Conservation (phyloP, 30 jellyfish, hydroid and myxozoan species). For the Morbakka virulenta region DNA sequence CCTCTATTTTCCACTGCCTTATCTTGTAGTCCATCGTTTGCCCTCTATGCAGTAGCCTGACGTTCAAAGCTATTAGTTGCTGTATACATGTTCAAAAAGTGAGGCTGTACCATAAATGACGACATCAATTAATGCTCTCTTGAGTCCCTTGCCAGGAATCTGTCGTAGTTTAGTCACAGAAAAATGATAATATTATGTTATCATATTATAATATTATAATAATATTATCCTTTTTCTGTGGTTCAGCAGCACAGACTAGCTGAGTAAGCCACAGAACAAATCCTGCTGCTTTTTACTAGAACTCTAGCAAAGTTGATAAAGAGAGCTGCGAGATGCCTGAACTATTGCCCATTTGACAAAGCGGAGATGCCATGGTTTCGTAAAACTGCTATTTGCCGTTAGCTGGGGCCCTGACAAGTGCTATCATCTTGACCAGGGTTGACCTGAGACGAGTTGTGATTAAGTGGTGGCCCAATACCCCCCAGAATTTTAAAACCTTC, state of each 20-base stretch:
- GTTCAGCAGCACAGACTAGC: constrained; percentile 68
- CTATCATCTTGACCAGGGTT: too few relatives aligned
- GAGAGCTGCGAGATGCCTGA: constrained; percentile 53
- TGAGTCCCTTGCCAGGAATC: constrained; percentile 69
- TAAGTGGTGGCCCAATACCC: too few relatives aligned
- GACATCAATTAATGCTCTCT: constrained; percentile 40
- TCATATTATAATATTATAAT: too few relatives aligned
- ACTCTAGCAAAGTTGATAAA: constrained; percentile 47
- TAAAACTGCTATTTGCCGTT: too few relatives aligned
- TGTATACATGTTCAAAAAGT: constrained; percentile 29
- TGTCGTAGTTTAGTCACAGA: too few relatives aligned
- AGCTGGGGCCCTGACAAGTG: too few relatives aligned
- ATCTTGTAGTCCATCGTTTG: constrained; percentile 59
- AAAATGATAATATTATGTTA: too few relatives aligned
- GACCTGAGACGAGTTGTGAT: too few relatives aligned
- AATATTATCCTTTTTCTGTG: too few relatives aligned
- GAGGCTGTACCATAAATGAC: constrained; percentile 68
- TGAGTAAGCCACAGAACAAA: constrained; percentile 50
- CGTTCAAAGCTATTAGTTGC: not conserved
- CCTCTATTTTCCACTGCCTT: constrained; percentile 71
- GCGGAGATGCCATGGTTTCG: too few relatives aligned
- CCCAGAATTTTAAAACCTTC: constrained; percentile 42
- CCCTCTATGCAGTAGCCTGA: constrained; percentile 57
- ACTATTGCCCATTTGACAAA: too few relatives aligned
- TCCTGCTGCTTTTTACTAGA: constrained; percentile 69